Conservation (phyloP, 2,113 vertebrate species). For the Lophius piscatorius region DNA sequence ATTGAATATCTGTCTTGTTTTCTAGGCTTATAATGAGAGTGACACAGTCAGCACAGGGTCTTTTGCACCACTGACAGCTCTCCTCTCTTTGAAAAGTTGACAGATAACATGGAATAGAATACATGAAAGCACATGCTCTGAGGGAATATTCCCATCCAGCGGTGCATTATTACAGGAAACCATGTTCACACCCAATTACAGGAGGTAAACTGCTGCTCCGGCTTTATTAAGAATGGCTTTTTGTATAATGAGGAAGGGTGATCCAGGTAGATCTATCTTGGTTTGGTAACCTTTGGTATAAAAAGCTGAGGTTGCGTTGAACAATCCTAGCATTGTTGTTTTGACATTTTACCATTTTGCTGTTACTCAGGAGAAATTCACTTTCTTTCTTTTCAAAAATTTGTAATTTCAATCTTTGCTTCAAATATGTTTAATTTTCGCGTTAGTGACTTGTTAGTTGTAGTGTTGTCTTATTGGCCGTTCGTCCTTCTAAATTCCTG, state of each 20-base stretch:
- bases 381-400: background rate
- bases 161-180: slow-evolving; percentile 70
- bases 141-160: slow-evolving; percentile 60
- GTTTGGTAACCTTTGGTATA: slow-evolving; percentile 7
- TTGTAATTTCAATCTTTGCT: slow-evolving; percentile 1
- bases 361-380: background rate
- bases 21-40: slow-evolving; percentile 79
- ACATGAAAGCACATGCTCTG: slow-evolving; percentile 71
- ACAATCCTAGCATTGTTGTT: slow-evolving; percentile 7
- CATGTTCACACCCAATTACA: slow-evolving; percentile 66
- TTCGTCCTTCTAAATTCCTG: slow-evolving; percentile 20
- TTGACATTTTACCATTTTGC: slow-evolving; percentile 2
- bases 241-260: slow-evolving; percentile 6
- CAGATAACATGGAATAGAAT: slow-evolving; percentile 77
- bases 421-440: too few species aligned
- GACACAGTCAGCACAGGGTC: slow-evolving; percentile 71
- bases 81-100: slow-evolving; percentile 78
- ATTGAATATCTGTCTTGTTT: slow-evolving; percentile 86
- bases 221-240: slow-evolving; percentile 26
- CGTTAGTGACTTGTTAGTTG: slow-evolving; percentile 8
- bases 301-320: slow-evolving; percentile 26
- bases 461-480: slow-evolving; percentile 17
- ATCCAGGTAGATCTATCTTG: slow-evolving; percentile 12
- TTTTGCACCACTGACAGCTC: slow-evolving; percentile 67
- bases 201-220: slow-evolving; percentile 45